Base-by-base conservation (phyloP, 37 sponge, comb jelly and placozoan species). In the Agelas oroides region DNA sequence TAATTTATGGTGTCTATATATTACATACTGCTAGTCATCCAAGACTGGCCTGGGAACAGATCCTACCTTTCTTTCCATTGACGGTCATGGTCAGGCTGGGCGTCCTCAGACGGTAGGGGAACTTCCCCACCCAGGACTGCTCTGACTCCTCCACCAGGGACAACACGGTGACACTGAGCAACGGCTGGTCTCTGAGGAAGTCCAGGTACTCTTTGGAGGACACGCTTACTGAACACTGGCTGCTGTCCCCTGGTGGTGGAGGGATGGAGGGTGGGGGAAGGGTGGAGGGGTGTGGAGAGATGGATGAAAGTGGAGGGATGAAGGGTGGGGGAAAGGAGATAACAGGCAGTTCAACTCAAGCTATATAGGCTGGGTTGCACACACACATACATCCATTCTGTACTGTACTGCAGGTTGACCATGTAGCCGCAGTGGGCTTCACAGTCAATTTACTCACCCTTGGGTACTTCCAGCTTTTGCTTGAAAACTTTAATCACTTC, bases 121-220 rank as follows among this genome's bases (percentile, higher is more conserved):
- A 2, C 73, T 71, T 83, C 21, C 71, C 33, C 21, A 83, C 64
- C 83, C 83, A 83, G 38, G 54, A 31, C 63, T 72, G 62, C 23
- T 80, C 77, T 6, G 81, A 72, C 60, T 73, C 77, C 30, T 67
- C 52, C 25, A 81, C 82, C 13, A 58, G n/a, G 25, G 76, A 82
- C 46, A 88, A 67, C 20, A 75, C 70, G 5, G 77, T 65, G 25
- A 73, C 62, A n/a, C 36, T 53, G 19, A 88, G 68, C 70, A 81
- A 37, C 13, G 81, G 25, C 70, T 88, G 88, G 52, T 81, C 82
- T 18, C 73, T 53, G 18, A 88, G 39, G 3, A 5, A 20, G 23
- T 61, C 38, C 60, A 64, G 37, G 75, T 88, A 88, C 19, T 75
- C 59, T 2, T 14, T 33, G 32, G 81, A 14, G 5, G 61, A 13